A percentile compares a stretch with the other conserved stretches of the same genome.
Evolutionary conservation across 2,113 vertebrate genomes (phyloP).

Genomic region (Cinclus mexicanus): DNA sequence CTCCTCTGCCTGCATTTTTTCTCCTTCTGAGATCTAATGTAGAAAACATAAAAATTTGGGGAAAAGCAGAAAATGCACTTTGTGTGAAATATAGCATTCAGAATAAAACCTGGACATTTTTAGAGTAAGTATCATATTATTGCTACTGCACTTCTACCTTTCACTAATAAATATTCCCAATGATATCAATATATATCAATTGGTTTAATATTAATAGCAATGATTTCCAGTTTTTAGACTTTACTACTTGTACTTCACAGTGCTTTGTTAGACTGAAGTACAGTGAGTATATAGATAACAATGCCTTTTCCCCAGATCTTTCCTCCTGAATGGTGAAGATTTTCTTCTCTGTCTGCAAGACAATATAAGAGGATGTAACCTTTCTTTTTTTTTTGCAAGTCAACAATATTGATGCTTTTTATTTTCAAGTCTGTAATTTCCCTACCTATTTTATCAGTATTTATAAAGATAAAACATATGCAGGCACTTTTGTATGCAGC

Average conservation of each 20-base stretch:
- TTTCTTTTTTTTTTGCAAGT: not conserved
- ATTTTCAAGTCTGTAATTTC: conserved; percentile 40
- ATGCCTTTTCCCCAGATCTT: not conserved
- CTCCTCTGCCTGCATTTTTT: not conserved
- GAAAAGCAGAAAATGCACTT: not conserved
- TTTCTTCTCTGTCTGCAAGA: conserved; percentile 26
- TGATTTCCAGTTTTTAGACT: conserved; percentile 8
- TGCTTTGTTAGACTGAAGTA: conserved; percentile 17
- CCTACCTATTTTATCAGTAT: not conserved
- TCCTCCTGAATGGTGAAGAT: not conserved
- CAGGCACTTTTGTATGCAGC: not conserved
- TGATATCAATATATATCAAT: not conserved
- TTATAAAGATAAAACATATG: conserved; percentile 15
- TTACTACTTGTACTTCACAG: not conserved
- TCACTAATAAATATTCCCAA: conserved; percentile 5
- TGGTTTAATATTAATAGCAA: not conserved
- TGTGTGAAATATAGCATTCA: not conserved
- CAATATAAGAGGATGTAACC: not conserved
- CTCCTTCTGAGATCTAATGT: not conserved
- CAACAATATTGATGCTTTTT: conserved; percentile 21
- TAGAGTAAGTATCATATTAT: not conserved
- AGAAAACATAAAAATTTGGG: not conserved
- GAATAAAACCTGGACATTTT: not conserved
- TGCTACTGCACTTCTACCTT: not conserved
- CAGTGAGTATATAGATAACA: not conserved